Evolutionary conservation across 2,113 vertebrate genomes (phyloP), one percentile per base, ranked within the genome.

Genomic region (Mastomys natalensis): DNA sequence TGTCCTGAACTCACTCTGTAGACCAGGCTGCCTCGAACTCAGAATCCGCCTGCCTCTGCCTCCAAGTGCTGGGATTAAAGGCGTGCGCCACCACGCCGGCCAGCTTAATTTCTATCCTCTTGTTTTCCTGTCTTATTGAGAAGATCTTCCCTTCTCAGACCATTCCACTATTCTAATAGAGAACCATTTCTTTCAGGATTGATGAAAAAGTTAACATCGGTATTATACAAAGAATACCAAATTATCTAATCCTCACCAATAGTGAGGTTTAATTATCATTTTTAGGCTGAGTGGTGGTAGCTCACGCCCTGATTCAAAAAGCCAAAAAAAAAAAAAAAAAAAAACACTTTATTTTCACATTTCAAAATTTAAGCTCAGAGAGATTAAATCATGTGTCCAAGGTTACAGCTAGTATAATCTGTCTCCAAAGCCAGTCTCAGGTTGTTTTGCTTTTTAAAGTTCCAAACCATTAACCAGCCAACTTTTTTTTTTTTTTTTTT

Each of bases 331-430:
- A 68, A 68, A 26, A 66, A 66, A 17, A 34, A 34, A 15, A 31
- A 34, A 34, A 68, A 34, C 34, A 26, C 26, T 31, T 48, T 87
- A 81, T 78, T 93, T 95, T 91, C 53, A 95, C 48, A 37, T 77
- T 89, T 70, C 77, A 55, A 74, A 97, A 92, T 88, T 9, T 68
- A 92, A 26, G 64, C 70, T 97, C 94, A 87, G 53, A 78, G 37
- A 89, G 81, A 94, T 95, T 90, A 97, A 94, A 77, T 62, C 40
- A 90, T 6, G n/a, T 80, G 93, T n/a, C 40, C 89, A 87, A 96
- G 80, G 55, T 93, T 89, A 93, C 55, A 82, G 73, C 82, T 62
- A 80, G 53, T 53, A 68, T 93, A 88, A 81, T 62, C 37, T 29
- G 60, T 62, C 74, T 72, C 64, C 87, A 93, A 94, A 93, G 74